phyloP scores from a whole-genome alignment of 2,797 vertebrate genomes.

The Anisognathus igniventris region DNA sequence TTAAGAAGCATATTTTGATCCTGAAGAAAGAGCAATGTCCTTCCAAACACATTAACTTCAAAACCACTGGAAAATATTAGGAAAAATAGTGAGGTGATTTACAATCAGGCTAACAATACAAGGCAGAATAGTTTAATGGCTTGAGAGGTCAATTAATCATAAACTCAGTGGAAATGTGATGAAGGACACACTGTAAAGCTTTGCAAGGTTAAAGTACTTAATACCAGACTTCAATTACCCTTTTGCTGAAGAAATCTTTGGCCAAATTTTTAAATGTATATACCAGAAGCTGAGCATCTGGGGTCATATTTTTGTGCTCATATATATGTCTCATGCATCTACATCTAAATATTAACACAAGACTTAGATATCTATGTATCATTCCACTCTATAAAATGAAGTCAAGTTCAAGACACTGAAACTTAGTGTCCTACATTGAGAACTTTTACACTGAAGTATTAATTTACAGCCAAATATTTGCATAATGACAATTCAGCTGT shows the following conservation, averaged over 20 bases:
- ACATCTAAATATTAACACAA: rapidly evolving
- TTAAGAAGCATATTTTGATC: background rate
- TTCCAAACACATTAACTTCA: background rate
- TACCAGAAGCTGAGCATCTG: background rate
- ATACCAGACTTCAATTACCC: background rate
- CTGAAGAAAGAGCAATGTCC: background rate
- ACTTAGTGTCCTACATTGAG: background rate
- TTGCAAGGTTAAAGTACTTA: background rate
- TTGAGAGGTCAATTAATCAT: constrained; percentile 15
- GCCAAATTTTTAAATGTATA: background rate
- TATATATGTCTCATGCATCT: background rate
- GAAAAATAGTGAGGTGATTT: background rate
- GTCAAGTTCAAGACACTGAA: background rate
- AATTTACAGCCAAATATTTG: background rate
- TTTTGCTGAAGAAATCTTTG: background rate
- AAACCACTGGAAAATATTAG: background rate
- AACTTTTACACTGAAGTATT: background rate
- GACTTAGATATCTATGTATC: background rate
- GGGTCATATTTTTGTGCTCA: background rate
- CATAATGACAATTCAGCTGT: background rate
- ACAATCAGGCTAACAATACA: background rate
- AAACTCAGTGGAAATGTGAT: background rate
- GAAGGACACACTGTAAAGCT: background rate
- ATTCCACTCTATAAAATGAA: background rate
- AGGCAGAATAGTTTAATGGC: background rate